Evolutionary conservation across 1,140 invertebrate genomes (phyloP).

Genomic region (Drosophila carrolli): DNA sequence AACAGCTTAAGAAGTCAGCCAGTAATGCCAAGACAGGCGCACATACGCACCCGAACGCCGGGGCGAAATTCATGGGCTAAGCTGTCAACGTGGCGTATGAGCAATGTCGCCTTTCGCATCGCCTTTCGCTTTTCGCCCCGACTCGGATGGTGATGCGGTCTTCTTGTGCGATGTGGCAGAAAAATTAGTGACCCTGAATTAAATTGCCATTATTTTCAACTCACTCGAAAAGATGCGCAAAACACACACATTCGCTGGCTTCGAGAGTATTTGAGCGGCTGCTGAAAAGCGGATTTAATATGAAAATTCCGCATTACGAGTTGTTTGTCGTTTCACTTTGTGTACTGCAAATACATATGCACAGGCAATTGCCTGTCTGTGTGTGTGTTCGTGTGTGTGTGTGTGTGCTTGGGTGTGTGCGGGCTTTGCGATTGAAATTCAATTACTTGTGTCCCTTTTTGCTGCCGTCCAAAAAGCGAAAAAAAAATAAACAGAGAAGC

Average conservation of each 20-base stretch:
- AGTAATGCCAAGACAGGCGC: constrained; percentile 37
- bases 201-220: constrained; percentile 82
- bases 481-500: constrained; percentile 32
- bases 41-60: constrained; percentile 10
- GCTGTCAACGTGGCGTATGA: constrained; percentile 65
- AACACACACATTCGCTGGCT: constrained; percentile 40
- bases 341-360: constrained; percentile 46
- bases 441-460: constrained; percentile 82
- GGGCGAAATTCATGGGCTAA: constrained; percentile 54
- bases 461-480: constrained; percentile 46
- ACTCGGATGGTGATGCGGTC: constrained; percentile 42
- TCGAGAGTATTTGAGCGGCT: constrained; percentile 57
- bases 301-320: constrained; percentile 81
- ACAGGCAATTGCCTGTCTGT: constrained; percentile 27
- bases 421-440: constrained; percentile 77
- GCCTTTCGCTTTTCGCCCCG: constrained; percentile 5
- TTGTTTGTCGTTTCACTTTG: constrained; percentile 77
- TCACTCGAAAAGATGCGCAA: constrained; percentile 75
- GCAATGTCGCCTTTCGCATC: constrained; percentile 49
- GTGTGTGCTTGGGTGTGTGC: constrained; percentile 25
- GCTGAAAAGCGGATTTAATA: constrained; percentile 79
- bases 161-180: constrained; percentile 76
- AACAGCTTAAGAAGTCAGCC: constrained; percentile 76
- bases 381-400: constrained; percentile 32
- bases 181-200: constrained; percentile 84